phyloP scores from a whole-genome alignment of 2,888 invertebrate genomes.

The Sminthurides aquaticus region DNA sequence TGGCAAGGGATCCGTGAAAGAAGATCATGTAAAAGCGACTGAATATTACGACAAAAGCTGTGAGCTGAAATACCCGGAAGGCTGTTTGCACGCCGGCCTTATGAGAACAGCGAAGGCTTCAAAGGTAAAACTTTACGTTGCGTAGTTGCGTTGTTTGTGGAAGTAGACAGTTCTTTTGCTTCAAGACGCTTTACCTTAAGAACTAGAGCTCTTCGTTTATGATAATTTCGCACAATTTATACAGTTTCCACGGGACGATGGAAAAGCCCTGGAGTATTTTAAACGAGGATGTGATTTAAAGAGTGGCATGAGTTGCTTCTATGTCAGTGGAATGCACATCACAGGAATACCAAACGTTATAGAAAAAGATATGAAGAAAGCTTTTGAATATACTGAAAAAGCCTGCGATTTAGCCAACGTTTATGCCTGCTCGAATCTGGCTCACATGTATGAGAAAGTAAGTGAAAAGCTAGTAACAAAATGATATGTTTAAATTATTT shows the following conservation, averaged over 20 bases:
- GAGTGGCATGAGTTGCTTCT: constrained; percentile 68
- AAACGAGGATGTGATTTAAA: constrained; percentile 52
- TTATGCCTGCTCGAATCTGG: constrained; percentile 81
- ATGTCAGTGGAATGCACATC: constrained; percentile 70
- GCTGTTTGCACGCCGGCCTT: constrained; percentile 70
- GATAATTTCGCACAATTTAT: no score
- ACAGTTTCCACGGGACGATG: constrained; percentile 36
- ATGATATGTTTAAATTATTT: not conserved
- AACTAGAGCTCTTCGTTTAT: not conserved
- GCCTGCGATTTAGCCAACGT: constrained; percentile 79
- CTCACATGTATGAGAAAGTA: constrained; percentile 68
- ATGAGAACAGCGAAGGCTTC: constrained; percentile 48
- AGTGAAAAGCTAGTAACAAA: not conserved
- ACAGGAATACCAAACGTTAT: constrained; percentile 59
- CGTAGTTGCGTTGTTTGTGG: not conserved
- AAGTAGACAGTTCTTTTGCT: not conserved
- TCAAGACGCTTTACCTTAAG: not conserved
- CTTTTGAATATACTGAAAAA: constrained; percentile 66
- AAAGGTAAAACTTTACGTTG: constrained; percentile 7
- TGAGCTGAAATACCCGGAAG: constrained; percentile 59
- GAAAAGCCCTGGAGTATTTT: constrained; percentile 51
- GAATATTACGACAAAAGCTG: constrained; percentile 74
- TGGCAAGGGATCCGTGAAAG: constrained; percentile 53
- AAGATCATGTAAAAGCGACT: constrained; percentile 58
- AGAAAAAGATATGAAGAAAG: constrained; percentile 61